phyloP scores from a whole-genome alignment of 2,888 invertebrate species.

The Acronicta leporina region DNA sequence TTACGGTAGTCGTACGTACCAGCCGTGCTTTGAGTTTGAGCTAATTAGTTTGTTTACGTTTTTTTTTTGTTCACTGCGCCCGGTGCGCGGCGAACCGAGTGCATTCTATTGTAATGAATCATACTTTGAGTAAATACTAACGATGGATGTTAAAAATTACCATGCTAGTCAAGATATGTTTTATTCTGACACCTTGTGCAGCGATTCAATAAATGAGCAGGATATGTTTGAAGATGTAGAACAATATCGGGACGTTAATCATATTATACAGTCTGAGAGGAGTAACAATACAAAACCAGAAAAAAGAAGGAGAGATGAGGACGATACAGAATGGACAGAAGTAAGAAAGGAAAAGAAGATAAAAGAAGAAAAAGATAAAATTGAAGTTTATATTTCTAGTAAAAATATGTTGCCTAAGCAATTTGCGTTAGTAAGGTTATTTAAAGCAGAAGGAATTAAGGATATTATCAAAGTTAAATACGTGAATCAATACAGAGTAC shows the following conservation, averaged over 20 bases:
- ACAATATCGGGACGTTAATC: background rate
- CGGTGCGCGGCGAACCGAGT: conserved; percentile 2
- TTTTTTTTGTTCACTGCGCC: background rate
- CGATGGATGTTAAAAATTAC: background rate
- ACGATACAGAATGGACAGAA: conserved; percentile 3
- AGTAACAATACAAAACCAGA: conserved; percentile 1
- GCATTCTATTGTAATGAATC: background rate
- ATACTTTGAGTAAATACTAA: background rate
- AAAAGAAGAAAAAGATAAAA: background rate
- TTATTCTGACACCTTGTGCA: background rate
- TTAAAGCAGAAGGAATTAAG: conserved; percentile 7
- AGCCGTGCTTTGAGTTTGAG: background rate
- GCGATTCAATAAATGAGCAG: background rate
- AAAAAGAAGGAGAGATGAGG: conserved; percentile 1
- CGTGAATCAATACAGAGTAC: conserved; percentile 5
- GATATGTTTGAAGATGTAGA: background rate
- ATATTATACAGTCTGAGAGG: background rate
- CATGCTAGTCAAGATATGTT: background rate
- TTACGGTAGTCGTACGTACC: background rate
- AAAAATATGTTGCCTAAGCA: background rate
- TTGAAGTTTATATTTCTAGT: conserved; percentile 3
- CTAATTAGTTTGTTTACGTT: background rate
- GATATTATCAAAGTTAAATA: conserved; percentile 11
- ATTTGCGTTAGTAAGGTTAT: background rate
- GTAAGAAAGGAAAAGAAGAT: conserved; percentile 10